Evolutionary conservation across 2,888 invertebrate genomes (phyloP).

Genomic region (Dichetophora obliterata): DNA sequence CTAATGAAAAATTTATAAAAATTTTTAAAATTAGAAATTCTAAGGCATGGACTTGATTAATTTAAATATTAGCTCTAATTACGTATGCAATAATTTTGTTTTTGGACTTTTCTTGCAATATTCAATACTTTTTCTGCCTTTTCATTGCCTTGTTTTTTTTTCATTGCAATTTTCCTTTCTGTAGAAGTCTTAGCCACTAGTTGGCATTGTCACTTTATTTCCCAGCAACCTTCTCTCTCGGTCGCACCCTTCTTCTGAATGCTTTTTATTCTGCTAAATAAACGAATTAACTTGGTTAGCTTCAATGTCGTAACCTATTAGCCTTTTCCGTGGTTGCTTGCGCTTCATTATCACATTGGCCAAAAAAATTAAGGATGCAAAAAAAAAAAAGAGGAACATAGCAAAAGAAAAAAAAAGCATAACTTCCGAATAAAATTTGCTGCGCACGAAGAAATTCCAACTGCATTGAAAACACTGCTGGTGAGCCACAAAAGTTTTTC

Average conservation of each 20-base stretch:
- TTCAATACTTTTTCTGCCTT: no score
- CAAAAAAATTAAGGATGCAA: neutral
- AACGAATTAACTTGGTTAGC: neutral
- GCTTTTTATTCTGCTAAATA: neutral
- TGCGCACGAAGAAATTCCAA: neutral
- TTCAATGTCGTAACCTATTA: neutral
- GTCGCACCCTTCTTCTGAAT: neutral
- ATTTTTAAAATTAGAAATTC: no score
- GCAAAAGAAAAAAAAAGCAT: neutral
- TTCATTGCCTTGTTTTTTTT: no score
- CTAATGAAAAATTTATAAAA: no score
- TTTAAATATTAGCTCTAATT: no score
- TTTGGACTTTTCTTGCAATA: no score
- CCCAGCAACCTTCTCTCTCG: neutral
- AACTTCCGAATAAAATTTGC: neutral
- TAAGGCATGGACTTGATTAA: no score
- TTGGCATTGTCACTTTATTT: neutral
- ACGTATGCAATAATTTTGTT: no score
- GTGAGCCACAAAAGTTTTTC: slow-evolving; percentile 11
- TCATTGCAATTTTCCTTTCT: neutral
- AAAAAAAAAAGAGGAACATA: neutral
- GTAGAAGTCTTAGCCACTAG: neutral
- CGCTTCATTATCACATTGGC: slow-evolving; percentile 15
- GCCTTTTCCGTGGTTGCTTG: slow-evolving; percentile 32
- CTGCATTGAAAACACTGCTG: neutral